Conservation (phyloP, 2,113 vertebrate genomes). For the Sciurus niger region DNA sequence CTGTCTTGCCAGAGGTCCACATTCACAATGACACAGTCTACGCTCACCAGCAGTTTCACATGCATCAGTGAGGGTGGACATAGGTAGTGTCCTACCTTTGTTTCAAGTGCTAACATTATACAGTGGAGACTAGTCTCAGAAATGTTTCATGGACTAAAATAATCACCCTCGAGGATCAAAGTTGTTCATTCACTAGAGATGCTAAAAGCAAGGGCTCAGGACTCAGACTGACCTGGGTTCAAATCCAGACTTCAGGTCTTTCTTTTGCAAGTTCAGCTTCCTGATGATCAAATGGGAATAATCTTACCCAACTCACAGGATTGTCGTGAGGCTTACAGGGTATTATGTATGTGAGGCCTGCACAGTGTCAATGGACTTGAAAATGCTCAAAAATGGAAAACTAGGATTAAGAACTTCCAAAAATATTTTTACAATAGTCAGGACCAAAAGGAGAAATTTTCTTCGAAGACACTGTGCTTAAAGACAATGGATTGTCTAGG, state of each 20-base stretch:
- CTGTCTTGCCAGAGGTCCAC: background rate
- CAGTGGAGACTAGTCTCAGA: conserved; percentile 36
- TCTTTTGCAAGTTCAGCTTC: background rate
- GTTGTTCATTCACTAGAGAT: background rate
- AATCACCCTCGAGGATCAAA: background rate
- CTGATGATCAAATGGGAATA: background rate
- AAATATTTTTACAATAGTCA: conserved; percentile 68
- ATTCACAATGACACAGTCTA: background rate
- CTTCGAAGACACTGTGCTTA: conserved; percentile 77
- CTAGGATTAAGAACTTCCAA: conserved; percentile 45
- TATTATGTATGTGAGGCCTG: background rate
- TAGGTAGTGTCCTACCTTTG: background rate
- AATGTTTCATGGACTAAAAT: background rate
- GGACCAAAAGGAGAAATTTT: conserved; percentile 57
- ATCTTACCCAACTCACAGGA: background rate
- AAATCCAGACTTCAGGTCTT: conserved; percentile 22
- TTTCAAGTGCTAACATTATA: background rate
- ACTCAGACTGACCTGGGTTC: conserved; percentile 5
- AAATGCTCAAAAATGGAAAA: conserved; percentile 57
- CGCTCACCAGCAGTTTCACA: background rate
- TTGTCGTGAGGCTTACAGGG: background rate
- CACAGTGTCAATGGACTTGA: background rate
- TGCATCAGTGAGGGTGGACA: background rate
- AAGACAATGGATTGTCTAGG: conserved; percentile 77
- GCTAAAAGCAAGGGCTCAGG: conserved; percentile 19